Conservation (phyloP, 2,113 vertebrate species). For the Pollachius pollachius region DNA sequence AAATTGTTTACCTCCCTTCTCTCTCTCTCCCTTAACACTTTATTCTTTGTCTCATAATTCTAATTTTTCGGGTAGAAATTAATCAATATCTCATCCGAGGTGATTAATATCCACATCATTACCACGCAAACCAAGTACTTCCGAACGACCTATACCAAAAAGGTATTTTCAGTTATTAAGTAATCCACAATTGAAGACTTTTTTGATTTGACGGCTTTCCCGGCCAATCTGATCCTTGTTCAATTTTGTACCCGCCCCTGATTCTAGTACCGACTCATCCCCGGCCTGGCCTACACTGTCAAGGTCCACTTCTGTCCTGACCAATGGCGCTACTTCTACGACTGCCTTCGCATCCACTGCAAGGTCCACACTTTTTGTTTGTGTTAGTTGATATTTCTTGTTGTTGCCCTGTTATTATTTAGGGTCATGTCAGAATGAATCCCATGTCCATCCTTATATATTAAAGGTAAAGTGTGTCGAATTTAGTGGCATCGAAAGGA, state of each 20-base stretch:
- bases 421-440: too few relatives aligned
- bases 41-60: slow-evolving; percentile 12
- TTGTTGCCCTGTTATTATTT: neutral
- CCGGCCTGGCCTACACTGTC: slow-evolving; percentile 81
- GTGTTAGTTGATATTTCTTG: neutral
- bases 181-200: neutral
- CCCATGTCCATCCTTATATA: too few relatives aligned
- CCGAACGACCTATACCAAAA: slow-evolving; percentile 83
- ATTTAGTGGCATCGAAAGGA: too few relatives aligned
- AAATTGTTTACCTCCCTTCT: neutral
- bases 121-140: slow-evolving; percentile 89
- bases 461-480: too few relatives aligned
- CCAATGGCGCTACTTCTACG: slow-evolving; percentile 92
- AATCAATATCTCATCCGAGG: slow-evolving; percentile 82
- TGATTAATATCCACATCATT: slow-evolving; percentile 81
- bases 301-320: slow-evolving; percentile 84
- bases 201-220: neutral
- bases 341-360: slow-evolving; percentile 87
- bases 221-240: neutral
- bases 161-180: slow-evolving; percentile 61
- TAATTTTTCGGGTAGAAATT: slow-evolving; percentile 76
- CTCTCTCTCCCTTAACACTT: slow-evolving; percentile 38
- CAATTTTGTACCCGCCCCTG: neutral
- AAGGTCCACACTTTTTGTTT: slow-evolving; percentile 71
- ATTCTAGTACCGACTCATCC: slow-evolving; percentile 80